Evolutionary conservation across 2,797 vertebrate species (phyloP), one percentile per base, ranked within the genome.

Genomic region (Gorsachius magnificus): DNA sequence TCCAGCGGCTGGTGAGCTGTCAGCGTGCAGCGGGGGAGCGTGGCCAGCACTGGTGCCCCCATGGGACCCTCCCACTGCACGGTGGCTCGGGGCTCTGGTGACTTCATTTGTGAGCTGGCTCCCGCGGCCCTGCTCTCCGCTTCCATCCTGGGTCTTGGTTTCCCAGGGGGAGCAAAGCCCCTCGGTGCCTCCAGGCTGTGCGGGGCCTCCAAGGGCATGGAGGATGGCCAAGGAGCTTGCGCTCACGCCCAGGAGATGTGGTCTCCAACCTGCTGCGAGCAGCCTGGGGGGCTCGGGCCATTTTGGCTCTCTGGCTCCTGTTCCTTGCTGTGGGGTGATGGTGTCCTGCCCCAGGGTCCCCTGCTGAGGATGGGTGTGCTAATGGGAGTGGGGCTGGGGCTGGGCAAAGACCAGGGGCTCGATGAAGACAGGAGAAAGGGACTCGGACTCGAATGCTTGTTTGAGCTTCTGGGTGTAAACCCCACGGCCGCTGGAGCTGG

Each of bases 51-150:
- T 16, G n/a, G 38, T 1, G 10, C 56, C 68, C 19, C 13, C 24
- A 6, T 0, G 5, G 41, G 17, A 6, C 19, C 36, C 46, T 69
- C 28, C 46, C 1, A 0, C 60, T 50, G 45, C 60, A 25, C 2
- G 2, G 35, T 41, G 29, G 6, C 33, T 77, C 1, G 0, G 11
- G 19, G 21, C 7, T 22, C n/a, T 2, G 2, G 31, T 38, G 16
- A 56, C 38, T 38, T 81, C 13, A 10, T 11, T 5, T 33, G 35
- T 43, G 48, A 85, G 14, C 48, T 31, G 38, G 28, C 36, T 80
- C 26, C 38, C 3, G 2, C 2, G 9, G 12, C 41, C 45, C 12
- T 2, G 1, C 21, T 70, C 18, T 61, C 22, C 0, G 1, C 46
- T 70, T 36, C 28, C 1, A 0, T n/a, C 17, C 29, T 65, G 33